Percentiles rank a stretch among this genome's conserved stretches.
These are phyloP conservation scores for Perca flavescens DNA, from an alignment of 2,113 vertebrate genomes.

Conservation along the genomic window DNA sequence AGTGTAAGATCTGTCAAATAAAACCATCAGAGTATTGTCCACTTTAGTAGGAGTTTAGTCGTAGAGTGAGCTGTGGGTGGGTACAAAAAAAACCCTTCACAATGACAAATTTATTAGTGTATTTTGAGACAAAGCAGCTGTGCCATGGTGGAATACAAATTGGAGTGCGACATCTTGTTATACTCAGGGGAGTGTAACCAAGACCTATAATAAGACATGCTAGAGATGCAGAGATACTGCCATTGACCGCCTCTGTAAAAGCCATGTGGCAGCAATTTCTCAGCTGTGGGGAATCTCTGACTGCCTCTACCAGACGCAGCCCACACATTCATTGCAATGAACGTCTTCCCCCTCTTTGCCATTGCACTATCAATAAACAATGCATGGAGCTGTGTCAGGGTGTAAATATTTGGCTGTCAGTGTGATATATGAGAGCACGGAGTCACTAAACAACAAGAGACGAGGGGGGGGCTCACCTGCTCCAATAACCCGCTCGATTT, in stretches of 20 bases:
- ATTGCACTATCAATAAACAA: constrained; percentile 72
- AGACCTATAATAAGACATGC: constrained; percentile 78
- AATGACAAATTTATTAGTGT: constrained; percentile 70
- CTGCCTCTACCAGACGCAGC: constrained; percentile 44
- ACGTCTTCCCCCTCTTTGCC: constrained; percentile 54
- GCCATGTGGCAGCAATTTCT: constrained; percentile 80
- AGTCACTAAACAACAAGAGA: constrained; percentile 82
- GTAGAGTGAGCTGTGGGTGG: constrained; percentile 22
- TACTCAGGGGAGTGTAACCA: constrained; percentile 65
- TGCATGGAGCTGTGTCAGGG: constrained; percentile 75
- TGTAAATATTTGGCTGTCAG: constrained; percentile 93
- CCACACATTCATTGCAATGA: constrained; percentile 82
- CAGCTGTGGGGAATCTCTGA: constrained; percentile 55
- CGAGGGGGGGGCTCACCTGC: constrained; percentile 90
- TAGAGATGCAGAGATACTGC: constrained; percentile 71
- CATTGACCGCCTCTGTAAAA: constrained; percentile 75
- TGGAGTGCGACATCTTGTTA: constrained; percentile 68
- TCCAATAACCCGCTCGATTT: constrained; percentile 98
- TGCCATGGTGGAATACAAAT: constrained; percentile 69
- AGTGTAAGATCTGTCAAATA: too few species aligned
- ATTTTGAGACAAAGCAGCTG: constrained; percentile 76
- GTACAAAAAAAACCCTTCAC: constrained; percentile 45
- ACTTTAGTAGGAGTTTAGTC: too few species aligned
- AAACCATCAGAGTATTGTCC: too few species aligned
- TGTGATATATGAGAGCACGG: constrained; percentile 89